Base-by-base conservation (phyloP, 1,140 invertebrate species). In the Ctenoplectra terminalis region DNA sequence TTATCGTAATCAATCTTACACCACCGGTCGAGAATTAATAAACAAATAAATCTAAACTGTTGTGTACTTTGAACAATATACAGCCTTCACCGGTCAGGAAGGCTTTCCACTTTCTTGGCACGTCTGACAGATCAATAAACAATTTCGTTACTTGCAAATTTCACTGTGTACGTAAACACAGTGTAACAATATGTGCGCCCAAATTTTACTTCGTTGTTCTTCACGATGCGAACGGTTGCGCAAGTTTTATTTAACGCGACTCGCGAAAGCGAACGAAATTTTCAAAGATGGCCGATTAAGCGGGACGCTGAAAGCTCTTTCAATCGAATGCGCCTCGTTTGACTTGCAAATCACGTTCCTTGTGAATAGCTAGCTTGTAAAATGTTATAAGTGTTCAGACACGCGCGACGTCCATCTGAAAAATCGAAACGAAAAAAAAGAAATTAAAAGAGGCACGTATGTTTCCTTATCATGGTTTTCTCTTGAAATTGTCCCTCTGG, bases 321-420 rank as follows among this genome's bases (percentile, higher is more conserved):
- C 20, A 15, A 72, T 72, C 34, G 69, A 60, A 77, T 17, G 40
- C 0, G 17, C 6, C n/a, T 60, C 40, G n/a, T 78, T 78, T 70
- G 15, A 71, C 43, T 79, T 72, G 76, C 54, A 79, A 69, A 79
- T 72, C 20, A n/a, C 1, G 2, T 60, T 31, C 46, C 29, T 64
- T 23, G 13, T 17, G 50, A 50, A 52, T n/a, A 56, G 37, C 15
- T 8, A 43, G 20, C 6, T 43, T 26, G 50, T 46, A 56, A 77
- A 77, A 69, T 77, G 23, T 43, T 31, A 5, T 23, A n/a, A 43
- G 13, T 31, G 26, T 23, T 40, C 29, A 34, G 15, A 29, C 37
- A 69, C 61, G 48, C 56, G 40, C 15, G 20, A 20, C n/a, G 6
- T n/a, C 6, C 20, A 31, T 31, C 15, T 34, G 29, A 58, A 37